Evolutionary conservation across 1,140 invertebrate species (phyloP).

Genomic region (Schlechtendalia chinensis): DNA sequence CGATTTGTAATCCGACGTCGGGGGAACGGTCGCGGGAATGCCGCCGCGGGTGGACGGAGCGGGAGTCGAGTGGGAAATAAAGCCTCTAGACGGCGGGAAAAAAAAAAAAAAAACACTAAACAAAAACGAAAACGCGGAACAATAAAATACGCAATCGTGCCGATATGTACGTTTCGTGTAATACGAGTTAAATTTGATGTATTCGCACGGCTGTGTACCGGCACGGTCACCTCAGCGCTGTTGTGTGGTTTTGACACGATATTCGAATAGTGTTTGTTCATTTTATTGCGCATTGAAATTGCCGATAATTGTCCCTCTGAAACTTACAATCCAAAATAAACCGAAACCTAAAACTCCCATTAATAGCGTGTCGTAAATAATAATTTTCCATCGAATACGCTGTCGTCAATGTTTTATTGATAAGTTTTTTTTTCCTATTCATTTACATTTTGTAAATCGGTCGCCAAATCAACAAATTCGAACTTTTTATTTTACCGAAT

Average conservation of each 20-base stretch:
- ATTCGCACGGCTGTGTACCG: too few relatives aligned
- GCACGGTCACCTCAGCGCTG: too few relatives aligned
- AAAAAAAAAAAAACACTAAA: background rate
- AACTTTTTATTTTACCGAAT: background rate
- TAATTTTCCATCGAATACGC: background rate
- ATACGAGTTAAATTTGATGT: background rate
- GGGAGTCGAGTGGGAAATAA: conserved; percentile 36
- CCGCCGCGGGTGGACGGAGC: background rate
- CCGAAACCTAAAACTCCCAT: background rate
- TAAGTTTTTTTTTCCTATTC: background rate
- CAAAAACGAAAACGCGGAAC: background rate
- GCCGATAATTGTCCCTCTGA: too few relatives aligned
- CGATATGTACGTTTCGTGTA: background rate
- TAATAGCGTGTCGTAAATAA: background rate
- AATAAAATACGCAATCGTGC: background rate
- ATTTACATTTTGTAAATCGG: conserved; percentile 2
- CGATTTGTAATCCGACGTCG: conserved; percentile 39
- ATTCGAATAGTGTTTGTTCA: too few relatives aligned
- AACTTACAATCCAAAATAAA: too few relatives aligned
- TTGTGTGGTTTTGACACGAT: too few relatives aligned
- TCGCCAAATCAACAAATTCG: background rate
- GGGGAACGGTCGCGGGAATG: background rate
- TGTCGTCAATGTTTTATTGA: background rate
- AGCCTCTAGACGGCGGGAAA: background rate
- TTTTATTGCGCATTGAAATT: too few relatives aligned